phyloP scores from a whole-genome alignment of 2,888 invertebrate genomes.

The Horisme vitalbata region DNA sequence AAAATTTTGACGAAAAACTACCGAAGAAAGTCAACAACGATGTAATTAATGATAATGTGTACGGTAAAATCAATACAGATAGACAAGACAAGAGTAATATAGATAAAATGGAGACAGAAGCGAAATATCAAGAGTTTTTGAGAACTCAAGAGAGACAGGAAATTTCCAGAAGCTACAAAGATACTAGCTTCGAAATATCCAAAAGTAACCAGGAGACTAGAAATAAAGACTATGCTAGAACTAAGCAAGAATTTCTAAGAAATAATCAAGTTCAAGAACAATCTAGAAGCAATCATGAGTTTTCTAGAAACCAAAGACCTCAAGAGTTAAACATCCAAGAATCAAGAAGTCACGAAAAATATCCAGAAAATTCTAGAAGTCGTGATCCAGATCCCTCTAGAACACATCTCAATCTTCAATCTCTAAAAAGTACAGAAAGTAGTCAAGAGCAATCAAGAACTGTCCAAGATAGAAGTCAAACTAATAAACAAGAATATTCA shows the following conservation, averaged over 20 bases:
- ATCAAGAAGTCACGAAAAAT: not conserved
- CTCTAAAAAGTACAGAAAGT: too few species aligned
- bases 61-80: conserved; percentile 66
- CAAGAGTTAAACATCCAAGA: conserved; percentile 2
- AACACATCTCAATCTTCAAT: too few species aligned
- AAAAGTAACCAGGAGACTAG: conserved; percentile 7
- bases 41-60: conserved; percentile 66
- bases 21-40: conserved; percentile 74
- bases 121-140: conserved; percentile 10
- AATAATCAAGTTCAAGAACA: conserved; percentile 15
- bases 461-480: not conserved
- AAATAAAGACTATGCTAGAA: conserved; percentile 6
- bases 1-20: conserved; percentile 77
- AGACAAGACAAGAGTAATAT: conserved; percentile 34
- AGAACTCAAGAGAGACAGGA: conserved; percentile 14
- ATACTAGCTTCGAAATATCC: conserved; percentile 23
- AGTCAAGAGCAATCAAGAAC: conserved; percentile 8
- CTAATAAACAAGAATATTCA: not conserved
- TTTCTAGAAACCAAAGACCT: not conserved
- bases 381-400: not conserved
- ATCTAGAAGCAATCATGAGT: conserved; percentile 12
- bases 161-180: conserved; percentile 17
- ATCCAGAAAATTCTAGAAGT: conserved; percentile 5
- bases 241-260: conserved; percentile 9
- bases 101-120: conserved; percentile 16